These are phyloP conservation scores for Solen grandis DNA, from an alignment of 1,140 invertebrate species.

Conservation along the genomic window DNA sequence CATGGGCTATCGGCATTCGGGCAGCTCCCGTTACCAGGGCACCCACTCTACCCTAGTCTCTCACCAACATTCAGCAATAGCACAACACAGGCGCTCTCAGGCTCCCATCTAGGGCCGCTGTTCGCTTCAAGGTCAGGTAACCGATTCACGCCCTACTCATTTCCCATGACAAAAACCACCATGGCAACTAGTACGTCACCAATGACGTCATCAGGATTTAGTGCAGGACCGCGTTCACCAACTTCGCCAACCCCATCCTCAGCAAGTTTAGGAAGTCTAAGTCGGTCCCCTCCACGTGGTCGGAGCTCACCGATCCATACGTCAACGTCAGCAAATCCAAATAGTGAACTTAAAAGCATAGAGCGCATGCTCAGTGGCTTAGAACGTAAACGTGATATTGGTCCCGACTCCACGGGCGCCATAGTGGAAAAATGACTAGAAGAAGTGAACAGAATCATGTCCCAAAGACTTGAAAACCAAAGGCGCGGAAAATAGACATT, in stretches of 20 bases:
- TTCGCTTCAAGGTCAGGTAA: constrained; percentile 81
- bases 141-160: constrained; percentile 91
- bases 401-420: constrained; percentile 57
- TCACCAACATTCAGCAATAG: constrained; percentile 57
- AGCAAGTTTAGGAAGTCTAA: constrained; percentile 79
- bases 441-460: background rate
- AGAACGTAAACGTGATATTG: constrained; percentile 82
- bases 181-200: constrained; percentile 74
- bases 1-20: constrained; percentile 64
- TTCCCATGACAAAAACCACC: constrained; percentile 84
- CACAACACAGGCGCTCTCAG: constrained; percentile 52
- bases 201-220: constrained; percentile 68
- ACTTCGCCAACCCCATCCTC: constrained; percentile 83
- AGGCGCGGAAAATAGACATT: too few relatives aligned
- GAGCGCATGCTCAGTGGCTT: constrained; percentile 98
- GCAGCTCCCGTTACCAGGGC: constrained; percentile 60
- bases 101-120: constrained; percentile 64
- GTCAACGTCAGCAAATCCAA: constrained; percentile 76
- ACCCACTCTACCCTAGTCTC: constrained; percentile 67
- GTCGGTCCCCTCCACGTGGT: constrained; percentile 75
- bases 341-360: constrained; percentile 93
- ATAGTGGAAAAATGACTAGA: constrained; percentile 58
- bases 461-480: too few relatives aligned
- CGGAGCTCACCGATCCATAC: constrained; percentile 61
- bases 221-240: constrained; percentile 84